Evolutionary conservation across 2,113 vertebrate genomes (phyloP), one percentile per base, ranked within the genome.

Genomic region (Cyphomyrus plagiostoma): DNA sequence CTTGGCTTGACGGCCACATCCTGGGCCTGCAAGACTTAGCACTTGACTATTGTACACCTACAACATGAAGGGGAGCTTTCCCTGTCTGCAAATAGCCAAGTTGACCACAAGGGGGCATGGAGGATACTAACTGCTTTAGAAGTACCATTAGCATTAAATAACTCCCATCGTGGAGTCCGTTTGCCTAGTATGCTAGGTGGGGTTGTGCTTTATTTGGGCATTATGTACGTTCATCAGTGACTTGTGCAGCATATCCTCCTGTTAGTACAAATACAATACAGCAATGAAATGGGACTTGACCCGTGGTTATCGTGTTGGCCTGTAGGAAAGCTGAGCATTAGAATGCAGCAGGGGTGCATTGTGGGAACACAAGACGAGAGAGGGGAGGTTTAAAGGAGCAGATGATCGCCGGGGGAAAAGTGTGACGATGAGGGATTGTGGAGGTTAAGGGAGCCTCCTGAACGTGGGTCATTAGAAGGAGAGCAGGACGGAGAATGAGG

Each of bases 121-220:
- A 30, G 58, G 48, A n/a, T 58, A 52, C 70, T 82, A 52, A 48
- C 42, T 48, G 45, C n/a, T 87, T 77, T 58, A 86, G 26, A 26
- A 66, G n/a, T 50, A 39, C 17, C 48, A 77, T 26, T 53, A 52
- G 46, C 46, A 87, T 8, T 70, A 52, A 87, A 62, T 17, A 58
- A 56, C 10, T 10, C 26, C 85, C 85, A 53, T 21, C 13, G 30
- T 45, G 2, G 19, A 46, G 35, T 87, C 42, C 15, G 21, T 48
- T 46, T 42, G 45, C 42, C 84, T 9, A 66, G 45, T 52, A 9
- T 35, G 42, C 86, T 46, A 23, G 26, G 46, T 62, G 49, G 23
- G 74, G 17, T 30, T 49, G 82, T 66, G 39, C 50, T 84, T 39
- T 45, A 85, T 88, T 46, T 88, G 39, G 87, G 42, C 87, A 85